Evolutionary conservation across 2,797 vertebrate genomes (phyloP), one percentile per base, ranked within the genome.

Genomic region (Setipinna tenuifilis): DNA sequence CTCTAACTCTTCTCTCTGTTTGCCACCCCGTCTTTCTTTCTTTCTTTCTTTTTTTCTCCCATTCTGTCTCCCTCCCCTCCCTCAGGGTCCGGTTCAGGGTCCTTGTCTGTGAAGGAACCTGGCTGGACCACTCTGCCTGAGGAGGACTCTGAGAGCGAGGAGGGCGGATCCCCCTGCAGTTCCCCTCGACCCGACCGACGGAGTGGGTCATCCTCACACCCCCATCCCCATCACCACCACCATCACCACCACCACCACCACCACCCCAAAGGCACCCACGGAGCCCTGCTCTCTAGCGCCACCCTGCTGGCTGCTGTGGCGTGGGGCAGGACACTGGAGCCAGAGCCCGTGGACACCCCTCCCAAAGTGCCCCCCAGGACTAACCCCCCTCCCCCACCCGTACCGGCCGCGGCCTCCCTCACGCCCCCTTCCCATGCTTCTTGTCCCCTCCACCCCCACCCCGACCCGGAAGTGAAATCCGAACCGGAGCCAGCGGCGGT

Each of bases 291-390:
- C 14, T 93, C 92, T 0, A 92, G 95, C 2, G 95, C 96, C 0
- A 94, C 95, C 65, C 91, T 98, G 88, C 91, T 98, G 0, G 97
- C 97, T 0, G 96, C 97, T 0, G 86, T 97, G 14, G 97, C 95
- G 85, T 93, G 97, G 0, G 97, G 97, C 10, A 95, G 95, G 0
- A 94, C 95, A 88, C 92, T 97, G 87, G 96, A 94, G 25, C 86
- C 85, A 6, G 87, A 90, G 81, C 86, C 87, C 14, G 87, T 88
- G 31, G 6, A 94, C 87, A 3, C 92, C 86, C 12, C 94, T 4
- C 91, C 95, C 82, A 86, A 91, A 87, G 94, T 95, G 78, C 93
- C 95, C 10, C 93, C 94, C 80, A 93, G 95, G 89, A 95, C 92
- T 84, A 93, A 95, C 86, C 90, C 85, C 10, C 89, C 93, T 9